phyloP scores from a whole-genome alignment of 2,888 invertebrate species.

The Allacma fusca region DNA sequence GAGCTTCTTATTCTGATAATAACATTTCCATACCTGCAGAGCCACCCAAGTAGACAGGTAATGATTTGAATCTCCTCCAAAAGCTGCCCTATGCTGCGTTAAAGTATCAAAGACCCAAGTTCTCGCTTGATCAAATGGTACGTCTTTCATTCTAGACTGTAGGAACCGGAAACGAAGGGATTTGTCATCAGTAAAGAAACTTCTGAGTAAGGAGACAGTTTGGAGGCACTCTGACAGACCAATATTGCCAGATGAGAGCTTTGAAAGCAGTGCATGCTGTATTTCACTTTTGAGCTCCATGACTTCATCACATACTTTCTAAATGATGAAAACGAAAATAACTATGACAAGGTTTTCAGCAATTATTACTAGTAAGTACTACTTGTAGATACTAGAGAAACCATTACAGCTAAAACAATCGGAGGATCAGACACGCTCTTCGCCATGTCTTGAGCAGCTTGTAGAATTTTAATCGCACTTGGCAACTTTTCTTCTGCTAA shows the following conservation, averaged over 20 bases:
- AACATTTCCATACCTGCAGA: conserved; percentile 44
- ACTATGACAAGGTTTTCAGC: no score
- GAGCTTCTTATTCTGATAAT: background rate
- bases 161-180: no score
- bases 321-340: conserved; percentile 6
- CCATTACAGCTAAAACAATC: no score
- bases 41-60: conserved; percentile 59
- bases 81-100: conserved; percentile 59
- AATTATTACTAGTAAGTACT: no score
- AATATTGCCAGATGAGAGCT: conserved; percentile 58
- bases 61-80: conserved; percentile 60
- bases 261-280: conserved; percentile 55
- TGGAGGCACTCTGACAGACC: conserved; percentile 59
- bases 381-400: no score
- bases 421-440: no score
- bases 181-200: conserved; percentile 60
- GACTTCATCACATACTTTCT: conserved; percentile 56
- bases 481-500: conserved; percentile 59
- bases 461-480: conserved; percentile 59
- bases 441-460: conserved; percentile 58
- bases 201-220: conserved; percentile 57
- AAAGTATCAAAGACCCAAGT: no score
- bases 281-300: no score
- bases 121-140: no score
- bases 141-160: no score